Percentiles rank a stretch among this genome's conserved stretches.
Conservation (phyloP, 2,888 invertebrate genomes). For the Hoplodrina blanda region DNA sequence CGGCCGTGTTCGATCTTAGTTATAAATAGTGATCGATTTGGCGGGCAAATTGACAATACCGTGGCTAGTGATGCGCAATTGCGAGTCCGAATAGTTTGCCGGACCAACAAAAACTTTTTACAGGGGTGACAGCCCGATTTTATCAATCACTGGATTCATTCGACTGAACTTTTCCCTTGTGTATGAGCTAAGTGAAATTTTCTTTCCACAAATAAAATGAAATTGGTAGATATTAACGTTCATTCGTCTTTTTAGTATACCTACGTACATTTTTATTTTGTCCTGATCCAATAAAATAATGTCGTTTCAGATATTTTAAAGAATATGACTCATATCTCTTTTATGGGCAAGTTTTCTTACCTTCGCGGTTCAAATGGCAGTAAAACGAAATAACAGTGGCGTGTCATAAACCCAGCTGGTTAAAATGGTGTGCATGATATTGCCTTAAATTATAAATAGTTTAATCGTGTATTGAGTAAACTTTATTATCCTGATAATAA, state of each 20-base stretch:
- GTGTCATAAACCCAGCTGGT: slow-evolving; percentile 14
- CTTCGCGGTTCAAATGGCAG: slow-evolving; percentile 26
- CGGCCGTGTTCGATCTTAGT: slow-evolving; percentile 64
- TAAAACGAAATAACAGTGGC: slow-evolving; percentile 23
- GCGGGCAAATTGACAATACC: slow-evolving; percentile 80
- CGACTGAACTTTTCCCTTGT: slow-evolving; percentile 24
- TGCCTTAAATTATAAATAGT: slow-evolving; percentile 11
- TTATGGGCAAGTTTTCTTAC: slow-evolving; percentile 45
- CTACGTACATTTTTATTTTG: slow-evolving; percentile 13
- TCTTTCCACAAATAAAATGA: slow-evolving; percentile 2
- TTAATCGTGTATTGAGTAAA: background rate
- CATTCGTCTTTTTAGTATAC: background rate
- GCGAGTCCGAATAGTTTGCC: slow-evolving; percentile 47
- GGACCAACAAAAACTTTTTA: slow-evolving; percentile 49
- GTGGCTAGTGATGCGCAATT: slow-evolving; percentile 66
- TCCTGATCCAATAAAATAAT: slow-evolving; percentile 14
- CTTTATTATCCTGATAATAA: slow-evolving; percentile 19
- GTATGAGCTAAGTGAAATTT: slow-evolving; percentile 7
- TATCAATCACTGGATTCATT: slow-evolving; percentile 45
- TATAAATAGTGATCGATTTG: slow-evolving; percentile 88
- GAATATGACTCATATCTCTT: slow-evolving; percentile 29
- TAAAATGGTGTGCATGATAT: slow-evolving; percentile 6
- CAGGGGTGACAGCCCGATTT: slow-evolving; percentile 35
- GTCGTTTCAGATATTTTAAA: slow-evolving; percentile 18
- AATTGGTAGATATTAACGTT: slow-evolving; percentile 19